A percentile compares a stretch with the other conserved stretches of the same genome.
Evolutionary conservation across 2,888 invertebrate species (phyloP).

Genomic region (Crocallis elinguaria): DNA sequence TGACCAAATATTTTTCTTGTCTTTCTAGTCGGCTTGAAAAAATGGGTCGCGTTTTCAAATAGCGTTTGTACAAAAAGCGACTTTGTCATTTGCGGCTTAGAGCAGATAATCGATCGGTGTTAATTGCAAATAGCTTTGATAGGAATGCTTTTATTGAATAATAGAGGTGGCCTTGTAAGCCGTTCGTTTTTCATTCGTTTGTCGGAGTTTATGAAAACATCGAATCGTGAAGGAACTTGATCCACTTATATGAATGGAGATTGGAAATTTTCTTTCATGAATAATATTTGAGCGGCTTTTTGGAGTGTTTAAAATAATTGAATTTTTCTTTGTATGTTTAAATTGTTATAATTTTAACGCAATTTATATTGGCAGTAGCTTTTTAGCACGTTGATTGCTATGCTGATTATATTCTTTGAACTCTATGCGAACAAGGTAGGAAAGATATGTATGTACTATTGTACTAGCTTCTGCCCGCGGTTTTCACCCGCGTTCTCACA

Average conservation of each 20-base stretch:
- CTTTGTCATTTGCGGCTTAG: constrained; percentile 31
- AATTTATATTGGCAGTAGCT: too few relatives aligned
- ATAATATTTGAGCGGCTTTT: too few relatives aligned
- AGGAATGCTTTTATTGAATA: constrained; percentile 27
- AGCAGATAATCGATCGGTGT: constrained; percentile 37
- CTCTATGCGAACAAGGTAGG: too few relatives aligned
- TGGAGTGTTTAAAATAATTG: too few relatives aligned
- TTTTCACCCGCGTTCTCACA: too few relatives aligned
- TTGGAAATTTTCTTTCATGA: too few relatives aligned
- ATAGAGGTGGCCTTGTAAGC: constrained; percentile 25
- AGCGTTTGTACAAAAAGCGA: constrained; percentile 37
- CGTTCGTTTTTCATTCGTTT: constrained; percentile 20
- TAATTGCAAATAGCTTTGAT: constrained; percentile 28
- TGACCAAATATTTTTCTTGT: constrained; percentile 58
- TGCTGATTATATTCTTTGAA: too few relatives aligned
- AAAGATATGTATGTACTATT: too few relatives aligned
- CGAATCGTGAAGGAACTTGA: background rate
- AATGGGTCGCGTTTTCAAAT: constrained; percentile 45
- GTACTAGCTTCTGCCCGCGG: too few relatives aligned
- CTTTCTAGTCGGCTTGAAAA: constrained; percentile 47
- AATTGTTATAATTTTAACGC: too few relatives aligned
- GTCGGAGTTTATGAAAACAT: constrained; percentile 11
- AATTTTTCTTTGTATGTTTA: too few relatives aligned
- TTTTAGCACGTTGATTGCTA: too few relatives aligned
- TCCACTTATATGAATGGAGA: background rate